A percentile compares a stretch with the other conserved stretches of the same genome.
Evolutionary conservation across 2,113 vertebrate species (phyloP).

Genomic region (Lamprologus tigripictilis): DNA sequence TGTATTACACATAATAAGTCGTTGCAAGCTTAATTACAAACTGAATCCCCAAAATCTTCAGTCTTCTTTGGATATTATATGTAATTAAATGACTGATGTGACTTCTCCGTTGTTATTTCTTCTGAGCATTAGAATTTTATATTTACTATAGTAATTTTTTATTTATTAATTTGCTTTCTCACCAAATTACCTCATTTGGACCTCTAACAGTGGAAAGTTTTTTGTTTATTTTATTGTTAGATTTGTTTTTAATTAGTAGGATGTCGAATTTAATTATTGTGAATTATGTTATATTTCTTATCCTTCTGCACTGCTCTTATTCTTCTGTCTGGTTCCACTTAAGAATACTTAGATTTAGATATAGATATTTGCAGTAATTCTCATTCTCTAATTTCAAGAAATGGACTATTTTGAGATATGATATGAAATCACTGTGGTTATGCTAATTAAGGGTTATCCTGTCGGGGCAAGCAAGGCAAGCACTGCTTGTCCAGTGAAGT

Average conservation of each 20-base stretch:
- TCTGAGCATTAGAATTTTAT: not conserved
- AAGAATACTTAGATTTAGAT: accelerated
- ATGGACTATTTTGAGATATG: not conserved
- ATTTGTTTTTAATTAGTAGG: not conserved
- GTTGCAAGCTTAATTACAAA: not conserved
- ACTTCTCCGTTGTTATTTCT: not conserved
- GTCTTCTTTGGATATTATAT: not conserved
- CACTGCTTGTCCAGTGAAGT: not conserved
- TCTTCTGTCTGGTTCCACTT: not conserved
- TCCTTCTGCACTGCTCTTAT: not conserved
- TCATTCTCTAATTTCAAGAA: not conserved
- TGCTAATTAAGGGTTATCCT: not conserved
- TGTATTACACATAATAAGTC: not conserved
- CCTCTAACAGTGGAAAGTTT: not conserved
- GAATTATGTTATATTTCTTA: not conserved
- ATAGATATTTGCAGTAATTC: not conserved
- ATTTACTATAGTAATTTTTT: not conserved
- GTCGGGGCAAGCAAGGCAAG: not conserved
- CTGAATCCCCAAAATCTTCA: not conserved
- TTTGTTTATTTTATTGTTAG: not conserved
- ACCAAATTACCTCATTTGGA: not conserved
- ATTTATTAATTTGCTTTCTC: not conserved
- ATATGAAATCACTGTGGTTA: not conserved
- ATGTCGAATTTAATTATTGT: not conserved
- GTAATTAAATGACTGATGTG: not conserved